Percentiles rank a stretch among this genome's conserved stretches.
Conservation (phyloP, 2,113 vertebrate species). For the Fregata magnificens region DNA sequence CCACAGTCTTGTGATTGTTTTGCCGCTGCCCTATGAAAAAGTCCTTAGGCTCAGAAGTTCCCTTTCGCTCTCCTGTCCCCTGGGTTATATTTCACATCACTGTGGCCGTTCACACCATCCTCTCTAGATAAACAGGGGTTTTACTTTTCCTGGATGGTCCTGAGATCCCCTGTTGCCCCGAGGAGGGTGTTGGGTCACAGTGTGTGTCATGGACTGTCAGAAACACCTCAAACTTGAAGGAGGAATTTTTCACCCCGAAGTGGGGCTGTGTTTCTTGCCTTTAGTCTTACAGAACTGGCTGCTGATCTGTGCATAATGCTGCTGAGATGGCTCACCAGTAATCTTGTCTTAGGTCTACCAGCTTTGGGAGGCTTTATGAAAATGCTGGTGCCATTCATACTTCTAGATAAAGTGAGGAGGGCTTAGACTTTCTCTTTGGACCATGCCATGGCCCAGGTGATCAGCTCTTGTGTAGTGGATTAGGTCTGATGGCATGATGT, state of each 20-base stretch:
- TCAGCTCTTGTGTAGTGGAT: neutral
- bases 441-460: accelerated
- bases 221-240: neutral
- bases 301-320: accelerated
- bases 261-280: neutral
- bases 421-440: neutral
- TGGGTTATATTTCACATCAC: neutral
- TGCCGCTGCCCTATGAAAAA: neutral
- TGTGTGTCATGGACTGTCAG: neutral
- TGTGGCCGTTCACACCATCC: neutral
- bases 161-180: neutral
- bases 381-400: neutral
- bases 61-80: neutral
- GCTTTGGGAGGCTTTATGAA: neutral
- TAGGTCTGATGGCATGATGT: neutral
- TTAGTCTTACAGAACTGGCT: neutral
- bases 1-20: neutral
- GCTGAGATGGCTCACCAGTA: neutral
- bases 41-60: neutral
- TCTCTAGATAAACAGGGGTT: neutral
- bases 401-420: neutral
- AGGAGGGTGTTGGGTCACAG: neutral
- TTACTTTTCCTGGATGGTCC: neutral
- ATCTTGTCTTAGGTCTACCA: neutral
- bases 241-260: neutral